phyloP scores from a whole-genome alignment of 2,888 invertebrate species.

The Mimumesa dahlbomi region DNA sequence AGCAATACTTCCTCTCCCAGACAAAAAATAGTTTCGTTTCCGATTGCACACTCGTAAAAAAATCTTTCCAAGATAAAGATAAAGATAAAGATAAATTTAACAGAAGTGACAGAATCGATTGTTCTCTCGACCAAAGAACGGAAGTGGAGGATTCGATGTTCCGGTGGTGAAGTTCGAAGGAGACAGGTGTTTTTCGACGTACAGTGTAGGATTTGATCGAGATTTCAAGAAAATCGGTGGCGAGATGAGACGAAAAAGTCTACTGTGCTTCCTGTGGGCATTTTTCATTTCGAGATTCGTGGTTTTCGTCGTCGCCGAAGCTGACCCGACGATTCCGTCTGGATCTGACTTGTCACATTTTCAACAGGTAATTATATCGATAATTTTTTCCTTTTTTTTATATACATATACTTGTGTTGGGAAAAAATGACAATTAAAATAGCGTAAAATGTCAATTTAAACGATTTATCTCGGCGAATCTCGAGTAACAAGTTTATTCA shows the following conservation, averaged over 20 bases:
- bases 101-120: too few relatives aligned
- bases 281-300: constrained; percentile 56
- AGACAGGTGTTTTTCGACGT: not conserved
- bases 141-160: constrained; percentile 40
- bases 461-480: too few relatives aligned
- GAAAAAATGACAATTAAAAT: too few relatives aligned
- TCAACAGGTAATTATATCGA: constrained; percentile 63
- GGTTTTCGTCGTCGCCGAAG: constrained; percentile 65
- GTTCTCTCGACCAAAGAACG: too few relatives aligned
- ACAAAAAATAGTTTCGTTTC: too few relatives aligned
- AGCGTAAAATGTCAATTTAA: too few relatives aligned
- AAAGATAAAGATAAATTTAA: not conserved
- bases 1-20: not conserved
- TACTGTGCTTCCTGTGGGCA: constrained; percentile 66
- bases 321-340: constrained; percentile 66
- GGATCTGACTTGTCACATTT: constrained; percentile 62
- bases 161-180: constrained; percentile 47
- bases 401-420: too few relatives aligned
- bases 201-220: constrained; percentile 9
- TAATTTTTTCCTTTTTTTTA: not conserved
- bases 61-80: too few relatives aligned
- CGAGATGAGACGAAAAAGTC: constrained; percentile 67
- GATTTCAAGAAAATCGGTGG: constrained; percentile 5
- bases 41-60: too few relatives aligned
- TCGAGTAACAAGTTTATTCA: too few relatives aligned